Base-by-base conservation (phyloP, 1,140 invertebrate species). In the Drosophila grimshawi region DNA sequence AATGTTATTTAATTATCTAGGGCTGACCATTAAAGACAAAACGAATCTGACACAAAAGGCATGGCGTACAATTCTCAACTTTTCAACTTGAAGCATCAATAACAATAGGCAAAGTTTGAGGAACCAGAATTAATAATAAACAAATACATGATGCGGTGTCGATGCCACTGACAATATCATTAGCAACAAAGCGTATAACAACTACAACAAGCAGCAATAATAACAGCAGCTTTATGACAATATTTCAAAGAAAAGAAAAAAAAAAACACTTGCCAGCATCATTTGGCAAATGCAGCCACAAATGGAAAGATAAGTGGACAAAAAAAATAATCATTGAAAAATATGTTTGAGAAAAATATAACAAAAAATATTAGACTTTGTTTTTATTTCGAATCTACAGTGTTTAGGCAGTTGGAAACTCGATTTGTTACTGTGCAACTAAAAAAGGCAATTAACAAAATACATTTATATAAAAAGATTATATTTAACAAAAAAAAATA, bases 1-100 rank as follows among this genome's bases (percentile, higher is more conserved):
- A 86, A 86, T 86, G 80, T 19, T 69, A 85, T 83, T 83, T 80
- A 83, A 83, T 65, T 80, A 69, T 88, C 76, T 79, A 29, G 64
- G 52, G 79, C 73, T 79, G 69, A 79, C 60, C 61, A 33, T 53
- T 67, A 64, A 72, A 70, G 51, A 71, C 62, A 79, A 73, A 76
- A 67, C 72, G 29, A 53, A 51, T 43, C 45, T 52, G 37, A 57
- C 67, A 77, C 73, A 80, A 78, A 79, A 61, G 52, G 57, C 67
- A 61, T 61, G 10, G 53, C 30, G 11, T 35, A 52, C 56, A 51
- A 61, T 68, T 46, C 53, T n/a, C 57, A 53, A 66, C 49, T 52
- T 65, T 35, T 48, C 41, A 37, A 66, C 49, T 61, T 68, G 52
- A 37, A 43, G 64, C 56, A 61, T 63, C 48, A 68, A 49, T 73